Base-by-base conservation (phyloP, 2,797 vertebrate genomes). In the Thunnus albacares region DNA sequence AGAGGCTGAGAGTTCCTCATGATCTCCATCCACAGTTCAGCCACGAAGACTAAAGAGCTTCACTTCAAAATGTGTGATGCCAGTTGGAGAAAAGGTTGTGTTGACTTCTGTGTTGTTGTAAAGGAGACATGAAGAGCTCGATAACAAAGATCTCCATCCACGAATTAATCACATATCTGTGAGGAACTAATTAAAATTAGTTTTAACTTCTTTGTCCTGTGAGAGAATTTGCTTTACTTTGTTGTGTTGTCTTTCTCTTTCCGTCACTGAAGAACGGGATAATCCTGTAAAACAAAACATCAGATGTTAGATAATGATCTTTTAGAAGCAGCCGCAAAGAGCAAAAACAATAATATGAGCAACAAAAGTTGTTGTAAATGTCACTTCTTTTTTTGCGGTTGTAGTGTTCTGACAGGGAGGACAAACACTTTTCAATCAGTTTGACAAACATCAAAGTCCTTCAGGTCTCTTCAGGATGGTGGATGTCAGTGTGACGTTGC, bases 271-370 rank as follows among this genome's bases (percentile, higher is more conserved):
- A 22, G 69, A 74, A 8, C 10, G 20, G 20, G 75, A 62, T 12
- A 76, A 73, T 71, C 71, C 91, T 92, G 76, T 9, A 58, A 89
- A 77, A 84, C 4, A 90, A 77, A 87, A 61, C 15, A 75, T 20
- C 4, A 45, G 14, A 58, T 28, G 47, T 77, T 56, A 82, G 33
- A 75, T 47, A 11, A 75, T 33, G 1, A 0, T 41, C 13, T 66
- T 57, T 51, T 26, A 26, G 51, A 12, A 47, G 13, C 17, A 52
- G 61, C 5, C 20, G 71, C 61, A 62, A 0, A 69, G 22, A 4
- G 13, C 5, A 6, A 3, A 55, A 28, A 47, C 13, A 61, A 11
- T 17, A 26, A 62, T 7, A 47, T 24, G 30, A 57, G 38, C 38
- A 41, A 12, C 38, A 41, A 4, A 41, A 41, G 38, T 41, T 41